phyloP scores from a whole-genome alignment of 2,888 invertebrate species.

The Drosophila greeni region DNA sequence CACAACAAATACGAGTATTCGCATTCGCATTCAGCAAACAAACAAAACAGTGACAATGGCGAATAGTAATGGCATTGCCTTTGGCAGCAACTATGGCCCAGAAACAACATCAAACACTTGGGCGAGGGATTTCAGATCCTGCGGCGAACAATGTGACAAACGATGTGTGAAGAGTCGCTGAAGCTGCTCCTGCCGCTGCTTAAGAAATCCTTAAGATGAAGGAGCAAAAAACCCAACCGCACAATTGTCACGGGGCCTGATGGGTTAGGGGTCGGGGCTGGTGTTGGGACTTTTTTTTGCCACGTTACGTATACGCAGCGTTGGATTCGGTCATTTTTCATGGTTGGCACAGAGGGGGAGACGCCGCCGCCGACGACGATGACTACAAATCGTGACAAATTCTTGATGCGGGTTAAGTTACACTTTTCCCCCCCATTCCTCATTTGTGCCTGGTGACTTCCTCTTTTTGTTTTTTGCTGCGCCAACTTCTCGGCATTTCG shows the following conservation, averaged over 20 bases:
- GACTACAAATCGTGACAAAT: conserved; percentile 73
- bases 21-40: conserved; percentile 48
- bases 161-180: conserved; percentile 68
- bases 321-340: conserved; percentile 68
- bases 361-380: conserved; percentile 44
- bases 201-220: conserved; percentile 42
- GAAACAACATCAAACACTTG: conserved; percentile 24
- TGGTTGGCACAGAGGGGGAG: conserved; percentile 43
- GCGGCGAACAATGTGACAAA: conserved; percentile 69
- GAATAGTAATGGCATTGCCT: conserved; percentile 67
- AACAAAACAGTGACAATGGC: conserved; percentile 53
- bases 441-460: conserved; percentile 19
- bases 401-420: conserved; percentile 71
- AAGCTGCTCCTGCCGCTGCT: conserved; percentile 27
- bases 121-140: conserved; percentile 29
- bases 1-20: conserved; percentile 56
- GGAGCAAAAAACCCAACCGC: conserved; percentile 54
- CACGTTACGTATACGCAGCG: conserved; percentile 64
- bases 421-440: conserved; percentile 46
- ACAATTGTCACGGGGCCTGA: conserved; percentile 57
- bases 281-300: background rate
- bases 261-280: conserved; percentile 15
- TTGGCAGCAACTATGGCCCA: conserved; percentile 38
- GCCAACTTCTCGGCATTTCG: conserved; percentile 58
- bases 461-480: conserved; percentile 6